These are phyloP conservation scores for Malaclemys terrapin DNA, from an alignment of 2,113 vertebrate genomes.

Conservation along the genomic window DNA sequence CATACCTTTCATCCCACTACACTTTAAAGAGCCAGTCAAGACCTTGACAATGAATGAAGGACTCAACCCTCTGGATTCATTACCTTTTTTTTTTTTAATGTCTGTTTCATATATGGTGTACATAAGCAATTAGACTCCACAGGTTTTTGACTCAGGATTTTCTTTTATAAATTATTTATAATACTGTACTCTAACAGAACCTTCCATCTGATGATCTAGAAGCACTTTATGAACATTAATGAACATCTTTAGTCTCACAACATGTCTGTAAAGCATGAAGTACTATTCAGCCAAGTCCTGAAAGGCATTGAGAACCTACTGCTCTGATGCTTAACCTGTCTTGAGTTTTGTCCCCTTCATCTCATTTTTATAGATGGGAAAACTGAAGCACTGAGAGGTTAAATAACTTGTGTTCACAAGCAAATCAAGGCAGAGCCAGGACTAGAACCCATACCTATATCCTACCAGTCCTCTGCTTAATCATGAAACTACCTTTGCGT, in stretches of 20 bases:
- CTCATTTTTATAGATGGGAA: not conserved
- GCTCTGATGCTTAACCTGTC: not conserved
- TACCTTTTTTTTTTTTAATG: not conserved
- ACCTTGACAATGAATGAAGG: not conserved
- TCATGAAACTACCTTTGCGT: not conserved
- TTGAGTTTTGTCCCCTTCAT: not conserved
- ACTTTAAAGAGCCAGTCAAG: constrained; percentile 34
- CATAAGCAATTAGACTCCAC: not conserved
- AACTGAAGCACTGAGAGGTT: not conserved
- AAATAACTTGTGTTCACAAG: rapidly evolving
- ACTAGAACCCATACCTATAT: rapidly evolving
- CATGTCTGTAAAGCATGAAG: not conserved
- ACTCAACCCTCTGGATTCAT: constrained; percentile 22
- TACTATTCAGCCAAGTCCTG: not conserved
- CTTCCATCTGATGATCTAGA: not conserved
- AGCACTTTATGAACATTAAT: not conserved
- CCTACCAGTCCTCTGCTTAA: not conserved
- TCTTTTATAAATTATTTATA: not conserved
- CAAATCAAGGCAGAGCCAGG: not conserved
- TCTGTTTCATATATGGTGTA: constrained; percentile 4
- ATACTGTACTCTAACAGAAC: not conserved
- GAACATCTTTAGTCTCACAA: not conserved
- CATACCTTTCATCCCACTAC: constrained; percentile 34
- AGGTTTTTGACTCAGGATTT: not conserved
- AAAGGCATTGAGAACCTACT: not conserved